These are phyloP conservation scores for Ennomos quercinarius DNA, from an alignment of 2,888 invertebrate species.

Conservation along the genomic window DNA sequence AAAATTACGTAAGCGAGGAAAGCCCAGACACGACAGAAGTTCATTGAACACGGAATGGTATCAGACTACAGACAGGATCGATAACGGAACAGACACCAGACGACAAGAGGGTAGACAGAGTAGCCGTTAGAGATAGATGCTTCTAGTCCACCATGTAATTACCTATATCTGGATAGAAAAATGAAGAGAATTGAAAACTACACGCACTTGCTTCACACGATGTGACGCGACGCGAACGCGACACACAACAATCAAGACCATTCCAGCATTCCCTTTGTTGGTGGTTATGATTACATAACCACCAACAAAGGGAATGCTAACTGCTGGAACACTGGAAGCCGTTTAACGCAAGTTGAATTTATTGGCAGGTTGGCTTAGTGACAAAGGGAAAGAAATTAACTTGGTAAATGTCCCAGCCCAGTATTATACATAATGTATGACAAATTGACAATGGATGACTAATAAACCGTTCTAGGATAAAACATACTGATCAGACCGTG, in stretches of 20 bases:
- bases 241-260: neutral
- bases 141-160: conserved; percentile 7
- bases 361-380: conserved; percentile 3
- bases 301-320: conserved; percentile 16
- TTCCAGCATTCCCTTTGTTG: no score
- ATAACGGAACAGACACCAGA: conserved; percentile 30
- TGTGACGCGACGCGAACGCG: no score
- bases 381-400: conserved; percentile 12
- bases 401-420: neutral
- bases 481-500: conserved; percentile 1
- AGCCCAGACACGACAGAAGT: conserved; percentile 31
- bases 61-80: conserved; percentile 42
- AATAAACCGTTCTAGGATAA: conserved; percentile 19
- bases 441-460: conserved; percentile 29
- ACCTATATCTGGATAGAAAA: conserved; percentile 7
- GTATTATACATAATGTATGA: conserved; percentile 17
- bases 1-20: conserved; percentile 16
- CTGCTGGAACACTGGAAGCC: neutral
- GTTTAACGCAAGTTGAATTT: conserved; percentile 5
- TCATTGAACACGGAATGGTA: conserved; percentile 38
- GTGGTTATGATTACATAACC: no score
- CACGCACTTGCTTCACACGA: no score
- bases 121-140: conserved; percentile 21
- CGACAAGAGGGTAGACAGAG: conserved; percentile 16
- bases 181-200: no score